Base-by-base conservation (phyloP, 2,888 invertebrate species). In the Drosophila algonquin region DNA sequence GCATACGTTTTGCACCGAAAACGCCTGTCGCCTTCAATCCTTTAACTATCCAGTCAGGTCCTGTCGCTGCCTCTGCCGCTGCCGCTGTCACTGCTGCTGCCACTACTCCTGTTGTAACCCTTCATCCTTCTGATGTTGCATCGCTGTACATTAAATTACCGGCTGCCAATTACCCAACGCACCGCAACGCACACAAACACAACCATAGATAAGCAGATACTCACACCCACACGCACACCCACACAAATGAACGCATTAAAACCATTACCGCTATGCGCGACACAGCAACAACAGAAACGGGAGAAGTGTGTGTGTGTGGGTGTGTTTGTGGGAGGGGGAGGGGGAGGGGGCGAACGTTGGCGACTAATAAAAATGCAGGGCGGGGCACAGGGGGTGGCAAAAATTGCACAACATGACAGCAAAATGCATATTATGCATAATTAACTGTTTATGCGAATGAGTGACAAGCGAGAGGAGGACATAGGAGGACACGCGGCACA, bases 351-450 rank as follows among this genome's bases (percentile, higher is more conserved):
- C 52, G 40, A 59, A 60, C 18, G 44, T 12, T 30, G 50, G 30
- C 52, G 48, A 32, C 73, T 71, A 68, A 80, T 78, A 80, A 82
- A 80, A 82, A 77, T 73, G 70, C 60, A 54, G 48, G 63, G 32
- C 21, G 27, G 3, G 18, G 55, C 9, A 53, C 53, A 56, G 47
- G 16, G 35, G 59, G 53, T 63, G 60, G 77, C 74, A 74, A 79
- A 88, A 89, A 90, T 90, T 86, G 89, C 81, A 80, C 77, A 79
- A 79, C 85, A 87, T 87, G 90, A 89, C 90, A 86, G 88, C 88
- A 90, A 87, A 83, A 88, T 86, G 86, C 90, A 90, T 90, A 90
- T 90, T 90, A 90, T 90, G 90, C 90, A 90, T 90, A 90, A 90
- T 90, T 90, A 90, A 90, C 90, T 90, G 89, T 83, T 88, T 85